Conservation (phyloP, 2,888 invertebrate species). For the Lasioglossum marginatum region DNA sequence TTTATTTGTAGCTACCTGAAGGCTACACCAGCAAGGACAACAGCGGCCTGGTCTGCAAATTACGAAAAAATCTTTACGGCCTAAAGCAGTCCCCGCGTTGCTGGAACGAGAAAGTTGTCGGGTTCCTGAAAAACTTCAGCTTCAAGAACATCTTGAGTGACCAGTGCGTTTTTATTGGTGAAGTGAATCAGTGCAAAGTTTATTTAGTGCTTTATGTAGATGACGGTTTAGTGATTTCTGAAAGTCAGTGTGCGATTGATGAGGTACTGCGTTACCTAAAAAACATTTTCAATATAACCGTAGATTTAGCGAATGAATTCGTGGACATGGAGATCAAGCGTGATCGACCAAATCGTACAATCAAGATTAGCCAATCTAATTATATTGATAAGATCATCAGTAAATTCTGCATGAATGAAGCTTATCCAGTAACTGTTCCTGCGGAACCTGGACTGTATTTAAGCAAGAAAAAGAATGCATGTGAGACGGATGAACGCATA, state of each 20-base stretch:
- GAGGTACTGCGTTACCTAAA: not conserved
- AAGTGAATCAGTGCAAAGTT: not conserved
- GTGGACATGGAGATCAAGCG: constrained; percentile 11
- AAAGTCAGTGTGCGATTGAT: not conserved
- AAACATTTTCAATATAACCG: not conserved
- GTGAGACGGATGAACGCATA: not conserved
- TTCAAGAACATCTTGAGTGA: not conserved
- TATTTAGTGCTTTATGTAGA: constrained; percentile 11
- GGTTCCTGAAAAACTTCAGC: not conserved
- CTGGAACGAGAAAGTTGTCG: not conserved
- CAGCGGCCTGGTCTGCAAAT: not conserved
- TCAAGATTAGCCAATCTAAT: not conserved
- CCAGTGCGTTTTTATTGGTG: not conserved
- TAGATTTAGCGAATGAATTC: not conserved
- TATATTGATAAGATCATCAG: constrained; percentile 13
- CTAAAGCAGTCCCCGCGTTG: constrained; percentile 1
- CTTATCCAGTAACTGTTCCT: constrained; percentile 5
- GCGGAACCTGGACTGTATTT: constrained; percentile 7
- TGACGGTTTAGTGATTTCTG: not conserved
- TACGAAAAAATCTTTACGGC: not conserved
- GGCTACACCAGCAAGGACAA: not conserved
- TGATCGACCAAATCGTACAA: not conserved
- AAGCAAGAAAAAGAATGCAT: not conserved
- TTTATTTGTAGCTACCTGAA: not conserved
- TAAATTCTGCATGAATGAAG: constrained; percentile 19